Base-by-base conservation (phyloP, 2,888 invertebrate genomes). In the Gandaritis pyraliata region DNA sequence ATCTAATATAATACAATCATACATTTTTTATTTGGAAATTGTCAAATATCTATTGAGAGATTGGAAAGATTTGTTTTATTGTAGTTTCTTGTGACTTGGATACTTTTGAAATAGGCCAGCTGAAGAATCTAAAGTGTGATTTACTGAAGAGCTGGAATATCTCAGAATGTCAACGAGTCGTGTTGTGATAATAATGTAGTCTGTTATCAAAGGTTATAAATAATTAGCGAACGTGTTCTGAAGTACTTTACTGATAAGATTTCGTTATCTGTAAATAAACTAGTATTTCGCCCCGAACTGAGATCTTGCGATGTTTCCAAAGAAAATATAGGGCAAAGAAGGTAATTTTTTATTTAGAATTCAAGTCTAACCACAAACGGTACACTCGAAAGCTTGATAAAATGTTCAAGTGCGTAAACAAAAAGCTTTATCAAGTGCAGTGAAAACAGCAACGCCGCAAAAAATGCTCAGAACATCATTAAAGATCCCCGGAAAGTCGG, bases 391-490 rank as follows among this genome's bases (percentile, higher is more conserved):
- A 16, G 7, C 16, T n/a, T 53, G 43, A 45, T 18, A 43, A 46
- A 15, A 8, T 46, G 3, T 13, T 46, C 23, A 18, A 46, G 54
- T 38, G 38, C 18, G 39, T 51, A 57, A 51, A 54, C 50, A 50
- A 61, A 70, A 69, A 67, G 61, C 57, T 61, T 73, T 68, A 73
- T 72, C 66, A 71, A 65, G 61, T 51, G 53, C 68, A 66, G 61
- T 47, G 41, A 64, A 68, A 65, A 61, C 61, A 56, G 60, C 64
- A 69, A 64, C 65, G 58, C 56, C 55, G 58, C 61, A 36, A 71
- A 71, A 65, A n/a, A 66, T 50, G 50, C 60, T 78, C 77, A 82
- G 88, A 88, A 88, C 85, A 81, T 87, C 83, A 86, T 89, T 88
- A 88, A 72, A 78, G 77, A 66, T 81, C 80, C 80, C 75, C 75